Evolutionary conservation across 1,140 invertebrate species (phyloP), one percentile per base, ranked within the genome.

Genomic region (Eupristina koningsbergeri): DNA sequence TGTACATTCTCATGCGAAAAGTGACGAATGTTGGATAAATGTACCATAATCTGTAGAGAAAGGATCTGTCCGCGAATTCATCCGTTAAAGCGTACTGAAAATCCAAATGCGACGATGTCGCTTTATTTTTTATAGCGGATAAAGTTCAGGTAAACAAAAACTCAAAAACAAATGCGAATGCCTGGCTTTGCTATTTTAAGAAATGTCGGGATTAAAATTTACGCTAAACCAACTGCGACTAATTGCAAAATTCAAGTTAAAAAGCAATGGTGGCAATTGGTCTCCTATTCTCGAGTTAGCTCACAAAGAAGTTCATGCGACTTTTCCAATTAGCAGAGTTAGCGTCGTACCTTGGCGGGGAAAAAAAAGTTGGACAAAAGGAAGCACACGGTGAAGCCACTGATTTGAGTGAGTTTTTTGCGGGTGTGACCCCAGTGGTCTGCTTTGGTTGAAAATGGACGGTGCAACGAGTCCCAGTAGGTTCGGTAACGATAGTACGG

Each of bases 401-500:
- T 95, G 8, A 97, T 93, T 84, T 93, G 93, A 89, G 94, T 95
- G 1, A 97, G 89, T 91, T 96, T 95, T 50, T 94, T 90, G 15
- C 95, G 89, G 1, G 96, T 95, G 41, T 93, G 93, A 53, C 92
- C 91, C 86, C 93, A 92, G 85, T 94, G 95, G 71, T 95, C 93
- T 31, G 94, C 94, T 90, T 95, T 93, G 85, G 94, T 93, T 74
- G 93, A 93, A 86, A 95, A 96, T 7, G 95, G 94, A 50, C 94
- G 92, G 53, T 96, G 89, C 74, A 98, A 93, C 92, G 95, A 96
- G 89, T 98, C 97, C 89, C 94, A 92, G 89, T 96, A 98, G 8
- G 97, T 98, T 87, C 96, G 93, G 86, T 97, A 98, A 84, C 96
- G 95, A 90, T 96, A 98, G 89, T 97, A 98, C 8, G 97, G 97